Percentiles rank a stretch among this genome's conserved stretches.
phyloP scores from a whole-genome alignment of 2,113 vertebrate genomes.

The Microtus pennsylvanicus region DNA sequence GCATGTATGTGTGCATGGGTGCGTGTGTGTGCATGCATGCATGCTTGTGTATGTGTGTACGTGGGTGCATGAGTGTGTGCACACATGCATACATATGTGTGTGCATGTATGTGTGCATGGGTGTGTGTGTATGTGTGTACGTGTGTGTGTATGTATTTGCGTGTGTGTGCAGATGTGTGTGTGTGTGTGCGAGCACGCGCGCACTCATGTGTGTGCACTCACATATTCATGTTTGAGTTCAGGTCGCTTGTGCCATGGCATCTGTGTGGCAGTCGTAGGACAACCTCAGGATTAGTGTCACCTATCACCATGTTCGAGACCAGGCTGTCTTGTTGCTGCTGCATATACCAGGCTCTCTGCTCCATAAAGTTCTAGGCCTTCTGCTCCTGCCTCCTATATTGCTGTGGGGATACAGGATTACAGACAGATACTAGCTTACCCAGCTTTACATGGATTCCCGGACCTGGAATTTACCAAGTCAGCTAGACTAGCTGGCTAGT shows the following conservation, averaged over 20 bases:
- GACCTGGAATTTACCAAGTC: not conserved
- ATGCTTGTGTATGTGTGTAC: not conserved
- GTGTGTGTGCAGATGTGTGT: not conserved
- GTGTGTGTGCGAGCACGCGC: not conserved
- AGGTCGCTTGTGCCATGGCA: not conserved
- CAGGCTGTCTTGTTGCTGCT: not conserved
- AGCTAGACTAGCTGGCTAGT: not conserved
- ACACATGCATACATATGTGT: too few relatives aligned
- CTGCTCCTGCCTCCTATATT: not conserved
- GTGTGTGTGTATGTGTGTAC: not conserved
- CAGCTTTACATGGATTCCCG: not conserved
- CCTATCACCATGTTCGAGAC: not conserved
- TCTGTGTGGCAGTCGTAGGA: too few relatives aligned
- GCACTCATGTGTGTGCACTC: not conserved
- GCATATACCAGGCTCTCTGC: too few relatives aligned
- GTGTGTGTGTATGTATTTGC: not conserved
- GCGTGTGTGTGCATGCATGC: not conserved
- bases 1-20: not conserved
- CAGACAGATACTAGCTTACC: not conserved
- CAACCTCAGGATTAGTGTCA: not conserved
- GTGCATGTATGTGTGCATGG: not conserved
- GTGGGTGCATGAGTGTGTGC: too few relatives aligned
- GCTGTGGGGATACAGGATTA: not conserved
- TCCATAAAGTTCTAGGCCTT: not conserved
- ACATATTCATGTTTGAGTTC: not conserved